phyloP scores from a whole-genome alignment of 2,797 vertebrate species.

The Astyanax mexicanus region DNA sequence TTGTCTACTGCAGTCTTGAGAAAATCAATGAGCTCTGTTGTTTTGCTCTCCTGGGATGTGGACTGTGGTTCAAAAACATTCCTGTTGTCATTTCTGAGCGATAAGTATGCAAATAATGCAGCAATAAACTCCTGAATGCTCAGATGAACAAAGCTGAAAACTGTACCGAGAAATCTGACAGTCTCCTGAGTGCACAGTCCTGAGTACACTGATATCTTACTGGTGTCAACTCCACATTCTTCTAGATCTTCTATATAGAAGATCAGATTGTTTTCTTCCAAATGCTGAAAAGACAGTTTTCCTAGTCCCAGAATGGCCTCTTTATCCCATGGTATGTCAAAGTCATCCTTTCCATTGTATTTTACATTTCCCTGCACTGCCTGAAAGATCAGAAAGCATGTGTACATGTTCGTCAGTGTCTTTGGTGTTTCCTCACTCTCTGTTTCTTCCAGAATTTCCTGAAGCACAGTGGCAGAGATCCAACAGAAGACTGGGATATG shows the following conservation, averaged over 20 bases:
- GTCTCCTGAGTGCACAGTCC: slow-evolving; percentile 3
- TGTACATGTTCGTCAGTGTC: background rate
- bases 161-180: background rate
- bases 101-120: slow-evolving; percentile 1
- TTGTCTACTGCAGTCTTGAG: slow-evolving; percentile 2
- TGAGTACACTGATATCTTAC: background rate
- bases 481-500: background rate
- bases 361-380: slow-evolving; percentile 5
- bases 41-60: background rate
- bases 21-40: background rate
- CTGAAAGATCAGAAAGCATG: slow-evolving; percentile 13
- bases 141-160: slow-evolving; percentile 22
- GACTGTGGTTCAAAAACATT: slow-evolving; percentile 8
- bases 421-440: background rate
- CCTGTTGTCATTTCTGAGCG: background rate
- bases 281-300: background rate
- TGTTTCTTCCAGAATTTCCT: background rate
- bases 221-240: background rate
- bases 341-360: background rate
- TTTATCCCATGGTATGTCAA: background rate
- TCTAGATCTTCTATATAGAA: background rate
- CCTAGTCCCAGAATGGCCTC: background rate
- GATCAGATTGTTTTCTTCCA: background rate
- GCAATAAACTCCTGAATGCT: slow-evolving; percentile 31
- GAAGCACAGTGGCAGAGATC: background rate